Evolutionary conservation across 2,797 vertebrate species (phyloP), one percentile per base, ranked within the genome.

Genomic region (Micromesistius poutassou): DNA sequence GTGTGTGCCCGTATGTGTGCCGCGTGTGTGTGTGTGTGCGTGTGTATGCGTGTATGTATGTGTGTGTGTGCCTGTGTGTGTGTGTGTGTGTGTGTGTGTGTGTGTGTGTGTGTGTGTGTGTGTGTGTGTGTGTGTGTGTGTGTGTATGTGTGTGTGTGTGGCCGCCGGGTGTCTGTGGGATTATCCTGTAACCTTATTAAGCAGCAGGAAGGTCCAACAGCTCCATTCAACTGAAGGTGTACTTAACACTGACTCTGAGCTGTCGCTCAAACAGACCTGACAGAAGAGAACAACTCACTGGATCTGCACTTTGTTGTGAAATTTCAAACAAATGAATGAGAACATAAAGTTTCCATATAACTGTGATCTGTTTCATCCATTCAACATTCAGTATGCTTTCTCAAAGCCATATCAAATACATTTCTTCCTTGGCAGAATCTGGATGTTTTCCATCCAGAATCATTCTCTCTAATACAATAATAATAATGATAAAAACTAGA

Each of bases 161-260:
- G 13, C 19, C 9, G 25, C 62, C 13, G 2, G 5, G n/a, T n/a
- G 22, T 42, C 73, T 66, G 74, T 73, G 74, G 72, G 78, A 73
- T 76, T 35, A 79, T 62, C 71, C 33, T 22, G 79, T 77, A 74
- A 80, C 62, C 72, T 80, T 62, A 71, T 71, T 55, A 55, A 13
- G n/a, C 40, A 72, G 68, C 72, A 62, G 68, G n/a, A 72, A 72
- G 66, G 38, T 73, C 22, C n/a, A 40, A 76, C 70, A 72, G 50
- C 22, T 50, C 80, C 76, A 79, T 79, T 84, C 42, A 78, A 71
- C 76, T 70, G 70, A 75, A 76, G 74, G 74, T 10, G 16, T 36
- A 31, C 13, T 76, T 25, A 76, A 38, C 55, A 33, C 50, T 33
- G 55, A 33, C 55, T 36, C 31, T 36, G 31, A 38, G 22, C 31